phyloP scores from a whole-genome alignment of 2,797 vertebrate genomes.

The Tolypeutes matacus region DNA sequence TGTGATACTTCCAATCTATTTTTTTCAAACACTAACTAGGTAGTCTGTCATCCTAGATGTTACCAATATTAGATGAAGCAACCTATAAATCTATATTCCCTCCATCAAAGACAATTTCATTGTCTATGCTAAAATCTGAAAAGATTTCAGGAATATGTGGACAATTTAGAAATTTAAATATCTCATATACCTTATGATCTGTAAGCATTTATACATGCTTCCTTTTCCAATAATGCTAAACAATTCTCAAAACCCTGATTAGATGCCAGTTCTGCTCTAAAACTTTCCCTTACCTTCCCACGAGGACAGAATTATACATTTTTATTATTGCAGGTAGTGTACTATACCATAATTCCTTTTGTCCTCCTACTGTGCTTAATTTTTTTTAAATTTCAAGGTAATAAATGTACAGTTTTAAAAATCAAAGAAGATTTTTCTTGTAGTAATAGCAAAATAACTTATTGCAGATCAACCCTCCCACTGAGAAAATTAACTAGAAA shows the following conservation, averaged over 20 bases:
- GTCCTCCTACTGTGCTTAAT: not conserved
- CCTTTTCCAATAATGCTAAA: not conserved
- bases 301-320: not conserved
- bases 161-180: constrained; percentile 12
- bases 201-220: not conserved
- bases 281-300: not conserved
- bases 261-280: not conserved
- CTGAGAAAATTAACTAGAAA: not conserved
- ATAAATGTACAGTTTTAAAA: not conserved
- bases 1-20: not conserved
- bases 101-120: constrained; percentile 48
- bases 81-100: not conserved
- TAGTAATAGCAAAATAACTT: not conserved
- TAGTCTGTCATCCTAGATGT: not conserved
- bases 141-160: not conserved
- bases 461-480: not conserved
- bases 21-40: constrained; percentile 19
- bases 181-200: not conserved
- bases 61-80: not conserved
- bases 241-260: not conserved
- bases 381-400: constrained; percentile 36
- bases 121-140: not conserved
- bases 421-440: not conserved
- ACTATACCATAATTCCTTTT: not conserved
- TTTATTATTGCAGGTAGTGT: not conserved